These are phyloP conservation scores for Parasteatoda tepidariorum DNA, from an alignment of 1,140 invertebrate genomes.

Conservation along the genomic window DNA sequence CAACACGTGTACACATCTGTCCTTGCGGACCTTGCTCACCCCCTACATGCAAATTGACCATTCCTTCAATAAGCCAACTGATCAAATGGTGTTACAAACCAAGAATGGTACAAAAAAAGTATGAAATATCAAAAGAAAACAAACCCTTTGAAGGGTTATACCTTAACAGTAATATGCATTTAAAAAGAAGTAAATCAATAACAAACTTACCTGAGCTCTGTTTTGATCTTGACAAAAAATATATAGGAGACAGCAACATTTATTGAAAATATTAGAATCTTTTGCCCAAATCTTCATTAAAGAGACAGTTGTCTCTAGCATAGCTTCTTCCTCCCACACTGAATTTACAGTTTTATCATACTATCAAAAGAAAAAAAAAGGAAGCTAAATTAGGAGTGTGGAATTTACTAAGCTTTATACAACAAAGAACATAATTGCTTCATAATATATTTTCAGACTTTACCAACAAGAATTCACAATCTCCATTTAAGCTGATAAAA, in stretches of 20 bases:
- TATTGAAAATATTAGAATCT: constrained; percentile 29
- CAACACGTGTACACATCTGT: too few relatives aligned
- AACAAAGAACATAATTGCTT: not conserved
- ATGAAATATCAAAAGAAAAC: not conserved
- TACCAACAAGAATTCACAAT: not conserved
- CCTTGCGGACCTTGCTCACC: too few relatives aligned
- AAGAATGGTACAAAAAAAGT: not conserved
- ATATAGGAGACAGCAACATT: constrained; percentile 38
- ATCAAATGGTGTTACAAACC: not conserved
- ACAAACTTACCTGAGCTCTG: constrained; percentile 27
- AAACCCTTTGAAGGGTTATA: not conserved
- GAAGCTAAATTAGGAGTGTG: not conserved
- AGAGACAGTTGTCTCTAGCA: constrained; percentile 17
- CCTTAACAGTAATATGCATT: too few relatives aligned
- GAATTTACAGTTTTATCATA: constrained; percentile 40
- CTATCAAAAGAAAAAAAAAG: constrained; percentile 24
- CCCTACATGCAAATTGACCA: not conserved
- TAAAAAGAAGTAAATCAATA: not conserved
- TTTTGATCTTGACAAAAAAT: constrained; percentile 51
- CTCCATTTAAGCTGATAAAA: not conserved
- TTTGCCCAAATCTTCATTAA: constrained; percentile 46
- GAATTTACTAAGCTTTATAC: not conserved
- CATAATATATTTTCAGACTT: not conserved
- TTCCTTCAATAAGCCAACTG: not conserved
- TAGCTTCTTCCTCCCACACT: constrained; percentile 20